Base-by-base conservation (phyloP, 2,113 vertebrate genomes). In the Catharus fuscescens region DNA sequence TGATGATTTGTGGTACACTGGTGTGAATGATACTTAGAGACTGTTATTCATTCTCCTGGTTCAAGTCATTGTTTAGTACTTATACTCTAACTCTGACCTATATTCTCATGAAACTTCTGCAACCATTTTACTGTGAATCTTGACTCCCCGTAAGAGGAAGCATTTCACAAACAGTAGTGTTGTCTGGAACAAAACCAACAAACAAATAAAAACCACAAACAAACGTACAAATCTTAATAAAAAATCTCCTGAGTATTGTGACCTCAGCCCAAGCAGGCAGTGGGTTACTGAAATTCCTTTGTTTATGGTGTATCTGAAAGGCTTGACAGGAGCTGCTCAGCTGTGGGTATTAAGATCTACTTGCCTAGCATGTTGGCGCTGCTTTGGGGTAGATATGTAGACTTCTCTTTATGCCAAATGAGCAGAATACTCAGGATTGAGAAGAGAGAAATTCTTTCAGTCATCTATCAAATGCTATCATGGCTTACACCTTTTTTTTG, bases 351-450 rank as follows among this genome's bases (percentile, higher is more conserved):
- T 81, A 40, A 88, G 59, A 21, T 36, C 28, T 17, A 56, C 80
- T 92, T 93, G 83, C 92, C 94, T 80, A 28, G 70, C 85, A 2
- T 88, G 57, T 54, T 81, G 61, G 81, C 80, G 20, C 79, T 92
- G 65, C 95, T 96, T 96, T 92, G 90, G 96, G 95, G 91, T 95
- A 86, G 73, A 88, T 78, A 56, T 66, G 52, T 36, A 80, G 73
- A 94, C 87, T 89, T 93, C 65, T 88, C 80, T 90, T 91, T 53
- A 74, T 74, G 84, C 50, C 70, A 94, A 87, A 89, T 74, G 6
- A 88, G 36, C 32, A 88, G 61, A 93, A 73, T 66, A 71, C 44
- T 95, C 88, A 77, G 81, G 86, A 93, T 45, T 77, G 47, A 47
- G 9, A 82, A 60, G 20, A 73, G 4, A 76, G 65, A 65, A 80